Conservation (phyloP, 2,797 vertebrate species). For the Apodemus agrarius region DNA sequence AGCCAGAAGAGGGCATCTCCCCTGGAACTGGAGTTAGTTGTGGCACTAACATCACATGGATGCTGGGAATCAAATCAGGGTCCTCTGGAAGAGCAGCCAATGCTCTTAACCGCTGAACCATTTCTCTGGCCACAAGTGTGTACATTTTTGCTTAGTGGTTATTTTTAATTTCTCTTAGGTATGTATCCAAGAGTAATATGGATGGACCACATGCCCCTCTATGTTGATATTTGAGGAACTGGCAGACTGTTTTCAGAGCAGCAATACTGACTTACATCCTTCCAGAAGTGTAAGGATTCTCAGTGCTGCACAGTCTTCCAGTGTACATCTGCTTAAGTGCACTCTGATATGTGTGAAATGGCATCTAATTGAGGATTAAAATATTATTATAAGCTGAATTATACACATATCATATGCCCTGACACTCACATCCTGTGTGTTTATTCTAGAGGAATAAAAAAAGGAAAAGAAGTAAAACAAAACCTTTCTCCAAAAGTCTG, state of each 20-base stretch:
- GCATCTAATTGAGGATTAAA: background rate
- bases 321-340: background rate
- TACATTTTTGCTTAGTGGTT: background rate
- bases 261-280: background rate
- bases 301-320: background rate
- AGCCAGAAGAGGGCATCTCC: background rate
- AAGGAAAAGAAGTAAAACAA: background rate
- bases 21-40: background rate
- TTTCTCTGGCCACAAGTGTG: background rate
- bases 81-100: background rate
- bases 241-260: background rate
- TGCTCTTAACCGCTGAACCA: background rate
- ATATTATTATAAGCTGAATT: background rate
- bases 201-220: background rate
- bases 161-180: background rate
- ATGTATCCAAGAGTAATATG: background rate
- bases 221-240: background rate
- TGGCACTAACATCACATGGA: too few species aligned
- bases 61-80: background rate
- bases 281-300: too few species aligned
- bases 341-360: background rate
- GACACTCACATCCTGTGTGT: background rate
- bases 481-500: background rate
- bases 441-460: background rate
- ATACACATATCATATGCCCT: background rate